Conservation (phyloP, 2,888 invertebrate genomes). For the Drosophila picticornis region DNA sequence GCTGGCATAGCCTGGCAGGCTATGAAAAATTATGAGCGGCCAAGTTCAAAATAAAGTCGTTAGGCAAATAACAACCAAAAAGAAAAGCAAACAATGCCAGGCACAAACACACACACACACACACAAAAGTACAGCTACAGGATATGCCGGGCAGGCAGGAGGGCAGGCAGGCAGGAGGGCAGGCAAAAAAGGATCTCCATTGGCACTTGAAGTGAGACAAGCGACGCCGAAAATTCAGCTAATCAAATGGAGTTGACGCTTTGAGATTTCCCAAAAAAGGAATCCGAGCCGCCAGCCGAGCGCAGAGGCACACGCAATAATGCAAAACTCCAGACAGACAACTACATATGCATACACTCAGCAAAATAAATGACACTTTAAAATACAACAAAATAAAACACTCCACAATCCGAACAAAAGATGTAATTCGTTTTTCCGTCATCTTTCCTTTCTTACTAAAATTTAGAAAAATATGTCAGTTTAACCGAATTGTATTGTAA, state of each 20-base stretch:
- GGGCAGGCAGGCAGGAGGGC: slow-evolving; percentile 7
- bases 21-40: slow-evolving; percentile 36
- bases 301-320: slow-evolving; percentile 51
- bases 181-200: slow-evolving; percentile 43
- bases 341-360: not conserved
- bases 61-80: slow-evolving; percentile 57
- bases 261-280: slow-evolving; percentile 7
- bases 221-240: slow-evolving; percentile 63
- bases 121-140: slow-evolving; percentile 10
- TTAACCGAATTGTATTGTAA: not conserved
- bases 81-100: slow-evolving; percentile 45
- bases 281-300: slow-evolving; percentile 30
- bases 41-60: slow-evolving; percentile 71
- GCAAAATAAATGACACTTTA: not conserved
- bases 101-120: slow-evolving; percentile 26
- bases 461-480: not conserved
- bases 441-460: not conserved
- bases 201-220: slow-evolving; percentile 69
- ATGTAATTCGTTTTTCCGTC: not conserved
- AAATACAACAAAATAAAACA: not conserved
- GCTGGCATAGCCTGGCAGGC: slow-evolving; percentile 3
- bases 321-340: slow-evolving; percentile 50
- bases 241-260: slow-evolving; percentile 68
- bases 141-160: slow-evolving; percentile 8
- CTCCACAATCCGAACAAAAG: too few relatives aligned